phyloP scores from a whole-genome alignment of 2,888 invertebrate genomes.

The Drosophila neonasuta region DNA sequence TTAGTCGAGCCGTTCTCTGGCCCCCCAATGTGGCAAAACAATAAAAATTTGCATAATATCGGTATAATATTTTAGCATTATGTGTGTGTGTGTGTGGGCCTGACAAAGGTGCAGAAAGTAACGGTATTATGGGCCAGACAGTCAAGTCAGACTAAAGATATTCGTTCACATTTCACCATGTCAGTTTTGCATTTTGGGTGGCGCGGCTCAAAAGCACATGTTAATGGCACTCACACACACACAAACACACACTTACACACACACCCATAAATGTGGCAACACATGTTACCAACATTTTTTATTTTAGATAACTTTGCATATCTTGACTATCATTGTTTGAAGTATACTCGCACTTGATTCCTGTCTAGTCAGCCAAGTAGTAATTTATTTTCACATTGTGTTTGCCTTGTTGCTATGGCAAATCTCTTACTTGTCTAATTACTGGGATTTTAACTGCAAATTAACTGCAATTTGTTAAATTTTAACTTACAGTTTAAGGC shows the following conservation, averaged over 20 bases:
- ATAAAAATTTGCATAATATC: conserved; percentile 80
- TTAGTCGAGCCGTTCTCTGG: conserved; percentile 47
- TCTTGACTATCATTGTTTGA: conserved; percentile 8
- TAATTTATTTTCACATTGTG: conserved; percentile 41
- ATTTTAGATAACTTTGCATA: conserved; percentile 19
- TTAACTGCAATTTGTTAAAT: conserved; percentile 72
- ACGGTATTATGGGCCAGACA: conserved; percentile 58
- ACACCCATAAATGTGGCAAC: conserved; percentile 57
- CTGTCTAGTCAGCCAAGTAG: conserved; percentile 25
- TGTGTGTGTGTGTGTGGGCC: conserved; percentile 29
- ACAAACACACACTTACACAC: not conserved
- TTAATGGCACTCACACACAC: conserved; percentile 43
- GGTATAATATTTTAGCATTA: conserved; percentile 80
- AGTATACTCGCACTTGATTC: not conserved
- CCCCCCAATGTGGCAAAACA: conserved; percentile 63
- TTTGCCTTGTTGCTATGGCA: conserved; percentile 44
- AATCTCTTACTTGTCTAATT: conserved; percentile 75
- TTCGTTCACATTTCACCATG: conserved; percentile 18
- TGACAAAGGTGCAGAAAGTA: conserved; percentile 72
- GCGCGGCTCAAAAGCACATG: conserved; percentile 8
- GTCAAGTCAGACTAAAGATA: conserved; percentile 18
- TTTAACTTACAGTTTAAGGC: conserved; percentile 62
- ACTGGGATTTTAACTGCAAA: conserved; percentile 67
- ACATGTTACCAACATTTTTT: conserved; percentile 55
- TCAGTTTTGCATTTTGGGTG: conserved; percentile 11